phyloP scores from a whole-genome alignment of 2,888 invertebrate species.

The Yponomeuta evonymella region DNA sequence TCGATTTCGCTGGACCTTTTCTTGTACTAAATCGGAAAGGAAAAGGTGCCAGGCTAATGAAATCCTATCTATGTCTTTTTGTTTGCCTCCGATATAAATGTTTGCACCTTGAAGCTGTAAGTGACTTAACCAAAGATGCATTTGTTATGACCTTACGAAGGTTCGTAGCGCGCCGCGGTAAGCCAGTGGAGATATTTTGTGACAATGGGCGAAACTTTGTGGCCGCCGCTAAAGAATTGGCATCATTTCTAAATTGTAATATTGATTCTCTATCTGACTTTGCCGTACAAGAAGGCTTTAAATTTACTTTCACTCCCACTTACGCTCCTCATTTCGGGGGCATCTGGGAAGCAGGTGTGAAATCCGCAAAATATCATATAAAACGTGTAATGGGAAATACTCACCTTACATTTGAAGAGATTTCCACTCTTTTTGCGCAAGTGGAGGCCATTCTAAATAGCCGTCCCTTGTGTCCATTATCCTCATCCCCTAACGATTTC shows the following conservation, averaged over 20 bases:
- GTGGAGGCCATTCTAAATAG: slow-evolving; percentile 27
- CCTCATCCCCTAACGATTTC: slow-evolving; percentile 24
- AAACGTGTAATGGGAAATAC: slow-evolving; percentile 15
- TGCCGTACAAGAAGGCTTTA: neutral
- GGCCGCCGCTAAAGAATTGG: neutral
- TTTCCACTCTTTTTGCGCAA: slow-evolving; percentile 21
- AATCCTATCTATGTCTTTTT: neutral
- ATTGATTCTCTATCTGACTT: neutral
- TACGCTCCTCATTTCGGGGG: slow-evolving; percentile 11
- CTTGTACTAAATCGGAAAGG: neutral
- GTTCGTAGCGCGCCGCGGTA: slow-evolving; percentile 6
- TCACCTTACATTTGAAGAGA: slow-evolving; percentile 15
- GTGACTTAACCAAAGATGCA: neutral
- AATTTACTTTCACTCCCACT: slow-evolving; percentile 4
- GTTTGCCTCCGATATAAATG: neutral
- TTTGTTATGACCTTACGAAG: neutral
- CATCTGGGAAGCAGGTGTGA: no score
- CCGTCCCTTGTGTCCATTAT: slow-evolving; percentile 28
- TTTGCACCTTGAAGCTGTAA: neutral
- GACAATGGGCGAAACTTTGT: slow-evolving; percentile 12
- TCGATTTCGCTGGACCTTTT: neutral
- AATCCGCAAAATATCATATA: slow-evolving; percentile 15
- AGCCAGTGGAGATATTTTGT: neutral
- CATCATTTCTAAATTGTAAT: neutral
- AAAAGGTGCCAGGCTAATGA: neutral